Evolutionary conservation across 2,113 vertebrate species (phyloP).

Genomic region (Brachirus orientalis): DNA sequence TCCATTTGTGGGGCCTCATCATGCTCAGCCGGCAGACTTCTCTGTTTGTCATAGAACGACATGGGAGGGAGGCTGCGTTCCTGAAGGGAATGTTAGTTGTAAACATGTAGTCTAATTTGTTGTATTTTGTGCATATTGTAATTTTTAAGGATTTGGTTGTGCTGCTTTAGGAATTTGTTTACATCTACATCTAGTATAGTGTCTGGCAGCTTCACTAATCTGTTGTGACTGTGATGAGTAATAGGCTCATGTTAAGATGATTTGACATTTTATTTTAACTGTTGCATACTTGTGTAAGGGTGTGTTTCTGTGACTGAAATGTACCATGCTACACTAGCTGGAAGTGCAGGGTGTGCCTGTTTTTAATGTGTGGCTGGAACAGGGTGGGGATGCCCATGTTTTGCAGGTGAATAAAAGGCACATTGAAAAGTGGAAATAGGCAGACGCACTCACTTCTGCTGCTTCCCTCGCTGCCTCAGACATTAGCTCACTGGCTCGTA

Average conservation of each 20-base stretch:
- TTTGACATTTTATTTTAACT: slow-evolving; percentile 23
- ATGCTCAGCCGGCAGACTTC: slow-evolving; percentile 9
- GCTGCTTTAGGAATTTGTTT: not conserved
- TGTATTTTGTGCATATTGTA: not conserved
- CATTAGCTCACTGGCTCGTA: slow-evolving; percentile 59
- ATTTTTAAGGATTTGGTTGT: slow-evolving; percentile 5
- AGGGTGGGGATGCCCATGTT: slow-evolving; percentile 66
- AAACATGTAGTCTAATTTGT: not conserved
- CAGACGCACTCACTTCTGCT: slow-evolving; percentile 18
- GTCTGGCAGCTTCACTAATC: too few species aligned
- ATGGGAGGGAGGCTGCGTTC: slow-evolving; percentile 4
- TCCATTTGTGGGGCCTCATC: slow-evolving; percentile 28
- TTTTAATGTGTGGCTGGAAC: slow-evolving; percentile 71
- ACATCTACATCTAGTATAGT: not conserved
- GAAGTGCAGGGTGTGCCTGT: slow-evolving; percentile 72
- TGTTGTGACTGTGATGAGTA: too few species aligned
- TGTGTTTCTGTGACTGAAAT: slow-evolving; percentile 32
- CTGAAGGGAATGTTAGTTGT: slow-evolving; percentile 9
- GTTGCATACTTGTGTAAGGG: slow-evolving; percentile 43
- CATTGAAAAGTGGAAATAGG: slow-evolving; percentile 71
- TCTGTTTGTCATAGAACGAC: slow-evolving; percentile 19
- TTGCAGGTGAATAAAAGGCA: slow-evolving; percentile 74
- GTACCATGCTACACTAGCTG: slow-evolving; percentile 30
- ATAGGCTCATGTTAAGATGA: not conserved
- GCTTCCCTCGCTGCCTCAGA: slow-evolving; percentile 38